phyloP scores from a whole-genome alignment of 2,797 vertebrate species.

The Ataeniobius toweri region DNA sequence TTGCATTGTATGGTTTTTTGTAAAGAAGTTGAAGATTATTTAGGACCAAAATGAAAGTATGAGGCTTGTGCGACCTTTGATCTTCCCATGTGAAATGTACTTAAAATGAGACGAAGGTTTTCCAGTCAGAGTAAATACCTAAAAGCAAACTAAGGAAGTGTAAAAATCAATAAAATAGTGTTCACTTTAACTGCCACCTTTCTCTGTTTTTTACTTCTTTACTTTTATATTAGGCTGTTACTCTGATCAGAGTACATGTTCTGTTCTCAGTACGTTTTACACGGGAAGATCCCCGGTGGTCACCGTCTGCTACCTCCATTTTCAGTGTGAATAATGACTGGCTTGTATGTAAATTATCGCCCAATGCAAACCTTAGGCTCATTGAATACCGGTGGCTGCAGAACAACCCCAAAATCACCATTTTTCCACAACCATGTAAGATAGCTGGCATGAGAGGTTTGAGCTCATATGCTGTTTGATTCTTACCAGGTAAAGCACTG shows the following conservation, averaged over 20 bases:
- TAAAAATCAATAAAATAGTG: background rate
- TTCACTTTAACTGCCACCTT: background rate
- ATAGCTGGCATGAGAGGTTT: background rate
- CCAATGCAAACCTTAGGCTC: too few species aligned
- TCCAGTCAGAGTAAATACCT: background rate
- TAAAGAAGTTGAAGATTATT: background rate
- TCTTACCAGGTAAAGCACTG: background rate
- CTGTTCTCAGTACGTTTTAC: too few species aligned
- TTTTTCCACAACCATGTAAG: background rate
- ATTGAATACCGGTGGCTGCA: background rate
- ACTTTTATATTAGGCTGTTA: background rate
- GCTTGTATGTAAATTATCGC: too few species aligned
- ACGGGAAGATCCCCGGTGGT: too few species aligned
- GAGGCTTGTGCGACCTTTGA: background rate
- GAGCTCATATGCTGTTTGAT: background rate
- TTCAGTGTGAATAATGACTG: too few species aligned
- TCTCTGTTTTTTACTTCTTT: background rate
- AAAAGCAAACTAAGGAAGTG: background rate
- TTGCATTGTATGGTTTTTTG: background rate
- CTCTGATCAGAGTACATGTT: background rate
- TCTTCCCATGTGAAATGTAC: too few species aligned
- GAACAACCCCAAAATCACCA: background rate
- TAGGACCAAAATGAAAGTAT: background rate
- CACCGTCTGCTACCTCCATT: too few species aligned
- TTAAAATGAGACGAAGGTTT: too few species aligned